These are phyloP conservation scores for Sitta carolinensis DNA, from an alignment of 2,797 vertebrate species.

Conservation along the genomic window DNA sequence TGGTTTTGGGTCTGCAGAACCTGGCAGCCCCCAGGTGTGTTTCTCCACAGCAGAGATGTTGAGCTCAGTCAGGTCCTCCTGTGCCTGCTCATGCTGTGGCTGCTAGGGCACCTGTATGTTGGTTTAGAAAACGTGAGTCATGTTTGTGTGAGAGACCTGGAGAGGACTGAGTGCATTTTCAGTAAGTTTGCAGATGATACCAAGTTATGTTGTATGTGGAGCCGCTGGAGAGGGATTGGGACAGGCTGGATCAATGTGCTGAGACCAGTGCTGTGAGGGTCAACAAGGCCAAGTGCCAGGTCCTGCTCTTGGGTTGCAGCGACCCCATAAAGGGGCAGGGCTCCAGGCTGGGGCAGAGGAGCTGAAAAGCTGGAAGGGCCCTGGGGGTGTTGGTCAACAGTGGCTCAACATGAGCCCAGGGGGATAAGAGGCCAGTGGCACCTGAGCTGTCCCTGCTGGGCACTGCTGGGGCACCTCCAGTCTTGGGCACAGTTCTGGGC, in stretches of 20 bases:
- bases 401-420: neutral
- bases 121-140: neutral
- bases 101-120: rapidly evolving
- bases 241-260: rapidly evolving
- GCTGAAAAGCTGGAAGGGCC: neutral
- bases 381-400: rapidly evolving
- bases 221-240: neutral
- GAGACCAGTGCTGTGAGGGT: rapidly evolving
- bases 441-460: neutral
- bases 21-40: neutral
- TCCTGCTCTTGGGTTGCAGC: neutral
- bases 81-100: rapidly evolving
- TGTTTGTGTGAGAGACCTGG: neutral
- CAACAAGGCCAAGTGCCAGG: neutral
- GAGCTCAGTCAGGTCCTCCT: neutral
- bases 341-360: neutral
- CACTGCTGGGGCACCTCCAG: neutral
- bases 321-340: too few species aligned
- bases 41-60: neutral
- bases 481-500: neutral
- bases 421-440: neutral
- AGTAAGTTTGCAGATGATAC: neutral
- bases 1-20: neutral
- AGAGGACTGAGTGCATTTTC: neutral
- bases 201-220: neutral